Percentiles rank a stretch among this genome's conserved stretches.
phyloP scores from a whole-genome alignment of 2,888 invertebrate genomes.

The Pseudococcus jackbeardsleyi region DNA sequence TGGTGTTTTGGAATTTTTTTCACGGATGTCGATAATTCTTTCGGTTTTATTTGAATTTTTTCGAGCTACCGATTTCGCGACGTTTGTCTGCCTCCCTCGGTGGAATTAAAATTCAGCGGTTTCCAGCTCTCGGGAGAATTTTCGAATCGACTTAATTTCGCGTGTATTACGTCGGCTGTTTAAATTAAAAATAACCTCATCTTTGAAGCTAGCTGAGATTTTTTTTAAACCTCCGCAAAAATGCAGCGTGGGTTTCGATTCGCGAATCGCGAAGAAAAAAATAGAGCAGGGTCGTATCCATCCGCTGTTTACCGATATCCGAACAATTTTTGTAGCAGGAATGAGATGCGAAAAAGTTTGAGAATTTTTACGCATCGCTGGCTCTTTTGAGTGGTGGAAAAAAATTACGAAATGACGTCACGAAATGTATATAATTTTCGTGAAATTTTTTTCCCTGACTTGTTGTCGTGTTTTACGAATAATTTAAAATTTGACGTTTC shows the following conservation, averaged over 20 bases:
- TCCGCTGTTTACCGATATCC: not conserved
- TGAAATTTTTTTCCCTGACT: not conserved
- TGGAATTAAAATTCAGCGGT: not conserved
- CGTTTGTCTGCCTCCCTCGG: no score
- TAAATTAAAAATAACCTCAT: not conserved
- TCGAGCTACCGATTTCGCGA: not conserved
- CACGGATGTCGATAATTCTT: constrained; percentile 17
- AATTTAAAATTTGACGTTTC: constrained; percentile 8
- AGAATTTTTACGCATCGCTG: not conserved
- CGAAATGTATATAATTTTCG: constrained; percentile 1
- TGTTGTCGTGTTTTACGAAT: not conserved
- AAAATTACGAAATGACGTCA: constrained; percentile 9
- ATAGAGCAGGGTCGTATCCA: not conserved
- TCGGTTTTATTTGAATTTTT: constrained; percentile 20
- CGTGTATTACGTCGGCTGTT: not conserved
- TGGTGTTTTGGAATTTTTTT: not conserved
- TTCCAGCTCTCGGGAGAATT: not conserved
- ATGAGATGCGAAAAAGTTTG: constrained; percentile 13
- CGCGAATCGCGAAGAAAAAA: not conserved
- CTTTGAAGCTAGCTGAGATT: not conserved
- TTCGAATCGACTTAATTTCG: not conserved
- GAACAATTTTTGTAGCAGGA: not conserved
- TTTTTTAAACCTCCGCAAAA: not conserved
- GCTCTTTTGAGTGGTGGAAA: not conserved
- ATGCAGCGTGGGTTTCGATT: not conserved